Evolutionary conservation across 2,888 invertebrate species (phyloP).

Genomic region (Brachypterus glaber): DNA sequence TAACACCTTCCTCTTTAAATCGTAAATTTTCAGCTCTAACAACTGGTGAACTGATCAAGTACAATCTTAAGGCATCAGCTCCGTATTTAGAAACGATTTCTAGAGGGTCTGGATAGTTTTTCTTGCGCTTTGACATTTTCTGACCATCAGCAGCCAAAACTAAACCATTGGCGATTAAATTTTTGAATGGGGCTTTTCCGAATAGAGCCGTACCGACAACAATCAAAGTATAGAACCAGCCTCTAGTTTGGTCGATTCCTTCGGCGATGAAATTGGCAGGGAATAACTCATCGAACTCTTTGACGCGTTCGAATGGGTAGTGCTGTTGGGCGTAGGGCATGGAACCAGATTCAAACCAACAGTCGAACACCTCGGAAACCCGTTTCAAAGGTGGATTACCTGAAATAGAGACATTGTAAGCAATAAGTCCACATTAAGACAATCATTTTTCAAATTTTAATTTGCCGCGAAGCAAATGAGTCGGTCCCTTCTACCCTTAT

Average conservation of each 20-base stretch:
- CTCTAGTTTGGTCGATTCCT: constrained; percentile 94
- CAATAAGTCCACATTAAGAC: too few relatives aligned
- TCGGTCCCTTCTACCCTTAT: too few relatives aligned
- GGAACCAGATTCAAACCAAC: constrained; percentile 99
- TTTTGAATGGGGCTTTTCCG: constrained; percentile 94
- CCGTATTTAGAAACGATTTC: constrained; percentile 86
- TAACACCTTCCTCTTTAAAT: constrained; percentile 95
- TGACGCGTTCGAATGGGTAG: constrained; percentile 89
- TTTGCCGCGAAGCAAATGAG: too few relatives aligned
- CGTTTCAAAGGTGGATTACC: constrained; percentile 76
- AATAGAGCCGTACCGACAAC: constrained; percentile 94
- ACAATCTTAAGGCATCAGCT: constrained; percentile 91
- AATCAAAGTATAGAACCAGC: constrained; percentile 98
- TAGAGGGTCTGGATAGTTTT: constrained; percentile 97
- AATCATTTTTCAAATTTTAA: too few relatives aligned
- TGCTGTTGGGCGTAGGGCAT: constrained; percentile 98
- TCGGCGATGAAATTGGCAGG: constrained; percentile 99
- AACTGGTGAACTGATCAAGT: constrained; percentile 95
- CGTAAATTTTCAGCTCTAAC: constrained; percentile 93
- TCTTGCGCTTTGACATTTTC: constrained; percentile 99
- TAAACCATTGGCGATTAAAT: constrained; percentile 92
- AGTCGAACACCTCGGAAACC: constrained; percentile 94
- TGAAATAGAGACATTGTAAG: too few relatives aligned
- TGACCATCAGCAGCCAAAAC: constrained; percentile 95
- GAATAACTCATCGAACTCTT: constrained; percentile 81